A percentile compares a stretch with the other conserved stretches of the same genome.
Conservation (phyloP, 2,797 vertebrate species). For the Garrulus glandarius region DNA sequence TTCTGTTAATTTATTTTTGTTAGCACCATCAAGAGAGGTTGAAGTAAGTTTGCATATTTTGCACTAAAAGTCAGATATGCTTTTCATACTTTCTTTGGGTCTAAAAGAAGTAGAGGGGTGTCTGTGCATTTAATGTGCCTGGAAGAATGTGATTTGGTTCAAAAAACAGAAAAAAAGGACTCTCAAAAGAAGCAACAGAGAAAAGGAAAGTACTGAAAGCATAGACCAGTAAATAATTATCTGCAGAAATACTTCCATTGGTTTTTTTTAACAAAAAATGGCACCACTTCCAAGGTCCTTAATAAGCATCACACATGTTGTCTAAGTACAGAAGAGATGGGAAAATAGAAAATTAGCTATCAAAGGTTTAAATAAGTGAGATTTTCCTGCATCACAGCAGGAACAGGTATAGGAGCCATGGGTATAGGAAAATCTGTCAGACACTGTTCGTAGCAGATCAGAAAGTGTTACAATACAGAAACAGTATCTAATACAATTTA, state of each 20-base stretch:
- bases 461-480: not conserved
- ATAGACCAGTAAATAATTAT: not conserved
- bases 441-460: not conserved
- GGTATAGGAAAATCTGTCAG: not conserved
- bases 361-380: not conserved
- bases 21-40: not conserved
- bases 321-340: not conserved
- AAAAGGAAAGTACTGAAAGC: not conserved
- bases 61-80: not conserved
- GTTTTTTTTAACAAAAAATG: not conserved
- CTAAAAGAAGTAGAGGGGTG: not conserved
- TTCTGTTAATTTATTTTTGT: not conserved
- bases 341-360: not conserved
- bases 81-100: not conserved
- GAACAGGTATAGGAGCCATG: not conserved
- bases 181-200: not conserved
- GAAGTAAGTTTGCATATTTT: not conserved
- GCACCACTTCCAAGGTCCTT: not conserved
- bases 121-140: not conserved
- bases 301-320: fast-evolving
- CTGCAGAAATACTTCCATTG: not conserved
- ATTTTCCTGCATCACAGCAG: not conserved
- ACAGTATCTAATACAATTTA: not conserved
- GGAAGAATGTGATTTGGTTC: not conserved
- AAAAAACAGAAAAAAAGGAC: not conserved